Evolutionary conservation across 2,113 vertebrate species (phyloP), one percentile per base, ranked within the genome.

Genomic region (Atractosteus spatula): DNA sequence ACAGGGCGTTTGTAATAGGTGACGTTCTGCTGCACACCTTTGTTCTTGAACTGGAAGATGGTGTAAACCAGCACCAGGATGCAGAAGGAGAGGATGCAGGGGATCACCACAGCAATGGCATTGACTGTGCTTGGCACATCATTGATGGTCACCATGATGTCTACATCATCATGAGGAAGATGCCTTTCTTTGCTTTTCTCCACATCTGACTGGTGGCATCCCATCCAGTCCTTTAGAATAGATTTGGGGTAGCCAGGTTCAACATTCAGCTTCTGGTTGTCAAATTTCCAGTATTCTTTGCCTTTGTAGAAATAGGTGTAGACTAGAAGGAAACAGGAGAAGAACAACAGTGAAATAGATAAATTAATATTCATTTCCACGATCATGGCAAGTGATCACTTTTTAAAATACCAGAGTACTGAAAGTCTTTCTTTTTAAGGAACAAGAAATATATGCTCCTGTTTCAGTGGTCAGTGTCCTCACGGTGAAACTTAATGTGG

Each of bases 261-360:
- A 89, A 98, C 97, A 0, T 87, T 94, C 82, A 99, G 89, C 88
- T 95, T 93, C 91, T 99, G 96, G 91, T 99, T 99, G 84, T 99
- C 96, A 0, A 99, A 99, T 83, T 98, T 99, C 97, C 97, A 99
- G 74, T 99, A 99, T 44, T 99, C 96, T 81, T 94, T 96, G 76
- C 95, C 97, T 81, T 98, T 99, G 90, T 99, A 99, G 87, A 99
- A 99, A 89, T 96, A 99, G 44, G 97, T 99, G 72, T 98, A 98
- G 89, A 95, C 97, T 99, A 87, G 68, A 76, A 83, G 75, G 84
- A 43, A 78, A 79, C 47, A 51, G 47, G 47, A 10, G 5, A 7
- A 51, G 5, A 51, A 51, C 5, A 7, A 51, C 47, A 51, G 47
- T 5, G 47, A 29, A 29, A 29, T 29, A 29, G 29, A 29, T 29